Evolutionary conservation across 2,113 vertebrate species (phyloP).

Genomic region (Phrynosoma blainvillii): DNA sequence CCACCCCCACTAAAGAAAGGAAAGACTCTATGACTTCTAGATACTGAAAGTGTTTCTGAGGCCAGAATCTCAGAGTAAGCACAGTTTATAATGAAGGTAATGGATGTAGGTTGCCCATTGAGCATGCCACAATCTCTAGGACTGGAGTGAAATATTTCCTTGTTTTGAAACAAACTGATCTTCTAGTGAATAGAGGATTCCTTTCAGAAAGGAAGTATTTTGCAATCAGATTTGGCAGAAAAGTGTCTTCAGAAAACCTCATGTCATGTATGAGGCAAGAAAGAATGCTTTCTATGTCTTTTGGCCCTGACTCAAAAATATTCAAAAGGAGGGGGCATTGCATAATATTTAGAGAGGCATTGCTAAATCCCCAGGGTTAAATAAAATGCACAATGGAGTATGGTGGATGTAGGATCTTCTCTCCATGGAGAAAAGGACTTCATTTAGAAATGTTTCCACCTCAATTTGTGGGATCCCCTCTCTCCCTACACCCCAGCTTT

Average conservation of each 20-base stretch:
- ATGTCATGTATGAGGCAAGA: conserved; percentile 37
- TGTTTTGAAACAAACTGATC: conserved; percentile 40
- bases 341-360: conserved; percentile 56
- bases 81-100: no score
- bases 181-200: conserved; percentile 21
- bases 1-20: background rate
- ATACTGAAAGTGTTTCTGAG: no score
- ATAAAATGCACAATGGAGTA: background rate
- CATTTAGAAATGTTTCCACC: background rate
- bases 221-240: background rate
- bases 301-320: conserved; percentile 56
- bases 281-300: conserved; percentile 46
- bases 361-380: conserved; percentile 24
- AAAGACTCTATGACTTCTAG: background rate
- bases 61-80: background rate
- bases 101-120: background rate
- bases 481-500: background rate
- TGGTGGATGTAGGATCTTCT: conserved; percentile 4
- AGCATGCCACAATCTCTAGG: background rate
- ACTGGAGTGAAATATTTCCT: conserved; percentile 25
- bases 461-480: background rate
- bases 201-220: conserved; percentile 28
- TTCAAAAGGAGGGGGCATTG: conserved; percentile 11
- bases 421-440: background rate
- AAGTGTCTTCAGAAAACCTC: background rate